Percentiles rank a stretch among this genome's conserved stretches.
Conservation (phyloP, 2,888 invertebrate species). For the Podabrus alpinus region DNA sequence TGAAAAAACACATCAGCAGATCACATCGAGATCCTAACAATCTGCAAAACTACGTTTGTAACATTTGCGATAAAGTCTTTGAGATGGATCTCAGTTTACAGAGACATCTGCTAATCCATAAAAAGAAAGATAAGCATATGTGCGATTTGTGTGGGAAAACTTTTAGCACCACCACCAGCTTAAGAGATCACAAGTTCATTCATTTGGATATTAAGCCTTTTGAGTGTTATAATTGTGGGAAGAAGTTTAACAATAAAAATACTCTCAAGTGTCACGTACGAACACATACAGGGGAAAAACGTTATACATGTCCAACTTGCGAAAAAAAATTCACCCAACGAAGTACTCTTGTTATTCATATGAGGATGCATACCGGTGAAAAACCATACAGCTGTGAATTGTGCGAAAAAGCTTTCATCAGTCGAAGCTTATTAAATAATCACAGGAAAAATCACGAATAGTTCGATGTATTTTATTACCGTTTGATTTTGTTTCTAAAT, state of each 20-base stretch:
- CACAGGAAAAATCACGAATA: background rate
- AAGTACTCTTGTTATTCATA: conserved; percentile 57
- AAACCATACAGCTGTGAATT: conserved; percentile 51
- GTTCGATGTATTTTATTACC: background rate
- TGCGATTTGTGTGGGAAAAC: conserved; percentile 52
- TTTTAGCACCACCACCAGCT: conserved; percentile 39
- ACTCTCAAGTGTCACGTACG: conserved; percentile 59
- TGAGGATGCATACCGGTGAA: conserved; percentile 55
- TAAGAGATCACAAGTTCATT: conserved; percentile 35
- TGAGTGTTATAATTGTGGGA: conserved; percentile 33
- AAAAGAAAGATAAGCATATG: conserved; percentile 5
- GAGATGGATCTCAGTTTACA: conserved; percentile 29
- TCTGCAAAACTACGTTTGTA: conserved; percentile 38
- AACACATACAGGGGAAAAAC: conserved; percentile 59
- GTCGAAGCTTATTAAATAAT: background rate
- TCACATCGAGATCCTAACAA: background rate
- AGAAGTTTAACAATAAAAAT: conserved; percentile 50
- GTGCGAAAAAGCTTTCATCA: background rate
- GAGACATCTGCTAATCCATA: background rate
- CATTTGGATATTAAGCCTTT: conserved; percentile 31
- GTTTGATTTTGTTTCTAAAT: no score
- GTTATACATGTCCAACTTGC: conserved; percentile 60
- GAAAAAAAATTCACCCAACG: conserved; percentile 60
- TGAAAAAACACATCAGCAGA: background rate
- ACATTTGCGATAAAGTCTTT: conserved; percentile 39